Conservation (phyloP, 2,888 invertebrate genomes). For the Thereva nobilitata region DNA sequence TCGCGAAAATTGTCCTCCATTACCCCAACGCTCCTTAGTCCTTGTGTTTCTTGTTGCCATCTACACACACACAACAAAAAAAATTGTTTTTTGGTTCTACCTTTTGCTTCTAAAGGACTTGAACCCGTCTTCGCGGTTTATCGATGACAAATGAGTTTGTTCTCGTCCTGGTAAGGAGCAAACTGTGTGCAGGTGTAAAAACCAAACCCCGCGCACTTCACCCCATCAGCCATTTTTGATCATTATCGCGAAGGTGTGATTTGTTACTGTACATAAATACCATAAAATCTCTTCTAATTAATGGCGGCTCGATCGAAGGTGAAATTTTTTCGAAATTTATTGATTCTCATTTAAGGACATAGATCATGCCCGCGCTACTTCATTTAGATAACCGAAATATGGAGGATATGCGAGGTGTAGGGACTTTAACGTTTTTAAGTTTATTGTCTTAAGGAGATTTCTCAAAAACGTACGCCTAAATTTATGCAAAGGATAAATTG, state of each 20-base stretch:
- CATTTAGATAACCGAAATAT: too few relatives aligned
- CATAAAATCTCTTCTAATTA: too few relatives aligned
- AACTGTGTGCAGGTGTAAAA: not conserved
- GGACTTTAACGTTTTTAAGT: too few relatives aligned
- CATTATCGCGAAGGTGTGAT: not conserved
- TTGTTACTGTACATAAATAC: not conserved
- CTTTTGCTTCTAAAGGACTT: slow-evolving; percentile 4
- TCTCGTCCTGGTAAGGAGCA: not conserved
- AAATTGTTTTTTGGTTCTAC: not conserved
- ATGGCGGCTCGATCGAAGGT: too few relatives aligned
- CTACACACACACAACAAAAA: not conserved
- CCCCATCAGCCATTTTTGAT: not conserved
- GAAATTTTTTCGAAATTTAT: too few relatives aligned
- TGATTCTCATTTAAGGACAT: too few relatives aligned
- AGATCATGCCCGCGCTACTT: too few relatives aligned
- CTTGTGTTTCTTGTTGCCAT: not conserved
- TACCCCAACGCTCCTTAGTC: not conserved
- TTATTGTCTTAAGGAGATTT: too few relatives aligned
- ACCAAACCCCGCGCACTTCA: not conserved
- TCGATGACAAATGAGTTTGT: slow-evolving; percentile 19
- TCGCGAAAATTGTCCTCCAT: not conserved
- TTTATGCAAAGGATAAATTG: too few relatives aligned
- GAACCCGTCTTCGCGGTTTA: slow-evolving; percentile 14
- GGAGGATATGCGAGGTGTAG: too few relatives aligned
- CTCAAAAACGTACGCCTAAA: too few relatives aligned